phyloP scores from a whole-genome alignment of 1,140 invertebrate species.

The Helicorthomorpha holstii region DNA sequence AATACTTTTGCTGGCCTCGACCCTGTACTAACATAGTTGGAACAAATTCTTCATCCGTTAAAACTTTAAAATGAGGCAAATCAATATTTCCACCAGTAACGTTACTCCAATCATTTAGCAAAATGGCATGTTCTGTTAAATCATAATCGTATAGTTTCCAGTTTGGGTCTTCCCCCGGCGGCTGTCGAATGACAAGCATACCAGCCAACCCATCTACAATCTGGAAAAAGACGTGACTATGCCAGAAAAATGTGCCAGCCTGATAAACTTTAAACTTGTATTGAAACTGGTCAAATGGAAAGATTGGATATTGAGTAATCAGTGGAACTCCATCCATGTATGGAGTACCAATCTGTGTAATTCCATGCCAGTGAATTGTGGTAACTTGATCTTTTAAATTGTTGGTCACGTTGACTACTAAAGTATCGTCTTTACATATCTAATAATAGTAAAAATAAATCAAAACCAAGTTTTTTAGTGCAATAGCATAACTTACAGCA shows the following conservation, averaged over 20 bases:
- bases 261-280: constrained; percentile 55
- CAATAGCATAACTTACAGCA: no score
- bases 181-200: constrained; percentile 55
- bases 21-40: constrained; percentile 73
- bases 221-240: constrained; percentile 68
- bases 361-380: constrained; percentile 74
- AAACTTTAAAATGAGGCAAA: constrained; percentile 53
- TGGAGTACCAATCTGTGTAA: constrained; percentile 58
- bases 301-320: constrained; percentile 77
- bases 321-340: constrained; percentile 82
- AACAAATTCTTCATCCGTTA: constrained; percentile 56
- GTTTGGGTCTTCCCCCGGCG: constrained; percentile 40
- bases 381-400: constrained; percentile 57
- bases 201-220: constrained; percentile 63
- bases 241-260: constrained; percentile 72
- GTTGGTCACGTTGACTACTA: constrained; percentile 70
- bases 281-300: constrained; percentile 62
- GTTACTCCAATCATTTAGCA: constrained; percentile 63
- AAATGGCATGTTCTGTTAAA: constrained; percentile 54
- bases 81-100: constrained; percentile 43
- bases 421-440: constrained; percentile 65
- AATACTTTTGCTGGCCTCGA: constrained; percentile 43
- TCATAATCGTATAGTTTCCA: constrained; percentile 54
- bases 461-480: no score
- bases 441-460: no score